These are phyloP conservation scores for Microtus richardsoni DNA, from an alignment of 2,113 vertebrate genomes.

Conservation along the genomic window DNA sequence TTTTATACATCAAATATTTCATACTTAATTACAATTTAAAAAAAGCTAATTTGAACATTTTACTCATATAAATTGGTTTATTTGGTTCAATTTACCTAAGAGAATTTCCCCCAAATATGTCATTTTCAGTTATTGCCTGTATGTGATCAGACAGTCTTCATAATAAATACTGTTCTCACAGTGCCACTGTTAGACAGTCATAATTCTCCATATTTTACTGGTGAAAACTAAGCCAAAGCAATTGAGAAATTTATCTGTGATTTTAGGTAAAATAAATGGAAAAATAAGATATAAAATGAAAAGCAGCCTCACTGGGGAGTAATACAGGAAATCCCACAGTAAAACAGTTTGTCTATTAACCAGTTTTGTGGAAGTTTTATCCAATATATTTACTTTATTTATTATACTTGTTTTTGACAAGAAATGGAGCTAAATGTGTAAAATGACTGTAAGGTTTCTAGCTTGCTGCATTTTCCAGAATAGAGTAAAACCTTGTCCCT, in stretches of 20 bases:
- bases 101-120: not conserved
- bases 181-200: not conserved
- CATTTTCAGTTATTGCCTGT: not conserved
- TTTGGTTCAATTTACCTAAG: not conserved
- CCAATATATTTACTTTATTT: not conserved
- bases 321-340: not conserved
- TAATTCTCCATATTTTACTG: not conserved
- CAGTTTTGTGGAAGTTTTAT: not conserved
- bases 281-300: not conserved
- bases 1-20: not conserved
- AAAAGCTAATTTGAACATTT: not conserved
- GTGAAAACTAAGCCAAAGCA: not conserved
- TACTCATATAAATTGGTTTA: not conserved
- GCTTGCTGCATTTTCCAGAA: not conserved
- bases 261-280: not conserved
- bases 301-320: not conserved
- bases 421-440: not conserved
- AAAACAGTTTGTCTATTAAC: not conserved
- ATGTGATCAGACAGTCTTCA: not conserved
- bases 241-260: not conserved
- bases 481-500: not conserved
- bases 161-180: constrained; percentile 5
- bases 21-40: not conserved
- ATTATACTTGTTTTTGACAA: constrained; percentile 40
- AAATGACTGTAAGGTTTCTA: not conserved